Conservation (phyloP, 2,113 vertebrate species). For the Laterallus jamaicensis region DNA sequence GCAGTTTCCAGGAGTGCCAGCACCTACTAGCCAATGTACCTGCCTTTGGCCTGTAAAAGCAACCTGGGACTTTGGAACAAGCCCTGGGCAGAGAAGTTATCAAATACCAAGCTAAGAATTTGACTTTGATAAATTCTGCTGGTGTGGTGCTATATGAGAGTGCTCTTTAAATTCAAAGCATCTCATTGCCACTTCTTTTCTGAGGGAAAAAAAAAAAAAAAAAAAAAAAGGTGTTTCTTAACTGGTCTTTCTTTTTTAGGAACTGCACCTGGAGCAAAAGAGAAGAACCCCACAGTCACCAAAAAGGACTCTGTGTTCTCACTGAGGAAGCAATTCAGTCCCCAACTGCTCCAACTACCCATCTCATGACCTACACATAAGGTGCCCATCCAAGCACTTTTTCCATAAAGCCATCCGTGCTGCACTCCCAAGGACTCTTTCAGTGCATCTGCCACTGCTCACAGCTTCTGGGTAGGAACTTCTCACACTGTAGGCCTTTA, state of each 20-base stretch:
- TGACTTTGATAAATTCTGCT: neutral
- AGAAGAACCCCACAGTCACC: neutral
- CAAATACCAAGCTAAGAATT: neutral
- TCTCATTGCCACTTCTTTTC: neutral
- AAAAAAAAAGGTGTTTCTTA: neutral
- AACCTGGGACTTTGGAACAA: neutral
- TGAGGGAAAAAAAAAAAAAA: too few relatives aligned
- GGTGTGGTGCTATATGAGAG: neutral
- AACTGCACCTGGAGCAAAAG: neutral
- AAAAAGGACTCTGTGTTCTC: neutral
- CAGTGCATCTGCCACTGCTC: neutral
- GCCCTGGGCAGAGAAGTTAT: neutral
- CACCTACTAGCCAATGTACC: neutral
- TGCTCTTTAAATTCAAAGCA: neutral
- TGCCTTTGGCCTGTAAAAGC: neutral
- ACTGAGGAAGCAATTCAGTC: neutral
- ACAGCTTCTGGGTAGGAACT: neutral
- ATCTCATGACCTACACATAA: neutral
- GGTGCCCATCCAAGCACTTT: neutral
- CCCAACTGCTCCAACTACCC: accelerated
- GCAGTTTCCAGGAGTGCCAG: neutral
- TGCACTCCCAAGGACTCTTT: neutral
- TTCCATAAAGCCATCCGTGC: neutral
- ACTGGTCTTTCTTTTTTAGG: neutral
- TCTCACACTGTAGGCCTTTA: neutral